phyloP scores from a whole-genome alignment of 2,113 vertebrate species.

The Circaetus gallicus region DNA sequence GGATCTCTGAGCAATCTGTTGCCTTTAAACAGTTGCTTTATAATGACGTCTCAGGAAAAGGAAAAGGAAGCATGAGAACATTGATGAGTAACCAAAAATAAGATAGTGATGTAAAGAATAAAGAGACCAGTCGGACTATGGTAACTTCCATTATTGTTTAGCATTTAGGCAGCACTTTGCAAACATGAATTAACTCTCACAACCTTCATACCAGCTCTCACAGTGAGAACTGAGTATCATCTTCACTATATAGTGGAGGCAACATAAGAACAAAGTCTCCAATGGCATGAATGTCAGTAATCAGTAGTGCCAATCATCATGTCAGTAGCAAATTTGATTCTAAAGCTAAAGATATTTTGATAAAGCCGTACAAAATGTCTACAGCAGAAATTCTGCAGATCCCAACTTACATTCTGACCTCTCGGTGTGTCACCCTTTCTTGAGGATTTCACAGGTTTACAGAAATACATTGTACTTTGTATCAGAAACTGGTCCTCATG shows the following conservation, averaged over 20 bases:
- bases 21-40: slow-evolving; percentile 27
- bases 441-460: neutral
- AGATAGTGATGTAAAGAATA: slow-evolving; percentile 12
- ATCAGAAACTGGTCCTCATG: rapidly evolving
- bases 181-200: neutral
- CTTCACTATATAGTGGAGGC: neutral
- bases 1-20: neutral
- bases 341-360: neutral
- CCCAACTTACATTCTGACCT: neutral
- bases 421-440: neutral
- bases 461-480: neutral
- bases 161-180: neutral
- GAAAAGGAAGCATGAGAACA: slow-evolving; percentile 76
- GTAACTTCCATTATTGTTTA: neutral
- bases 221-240: neutral
- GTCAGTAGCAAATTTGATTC: neutral
- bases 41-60: slow-evolving; percentile 60
- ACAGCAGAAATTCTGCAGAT: neutral
- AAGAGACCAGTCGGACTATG: neutral
- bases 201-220: neutral
- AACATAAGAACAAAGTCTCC: neutral
- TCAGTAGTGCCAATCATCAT: neutral
- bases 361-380: neutral
- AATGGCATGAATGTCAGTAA: neutral
- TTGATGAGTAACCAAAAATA: slow-evolving; percentile 34